Evolutionary conservation across 1,140 invertebrate species (phyloP), one percentile per base, ranked within the genome.

Genomic region (Aphelinus certus): DNA sequence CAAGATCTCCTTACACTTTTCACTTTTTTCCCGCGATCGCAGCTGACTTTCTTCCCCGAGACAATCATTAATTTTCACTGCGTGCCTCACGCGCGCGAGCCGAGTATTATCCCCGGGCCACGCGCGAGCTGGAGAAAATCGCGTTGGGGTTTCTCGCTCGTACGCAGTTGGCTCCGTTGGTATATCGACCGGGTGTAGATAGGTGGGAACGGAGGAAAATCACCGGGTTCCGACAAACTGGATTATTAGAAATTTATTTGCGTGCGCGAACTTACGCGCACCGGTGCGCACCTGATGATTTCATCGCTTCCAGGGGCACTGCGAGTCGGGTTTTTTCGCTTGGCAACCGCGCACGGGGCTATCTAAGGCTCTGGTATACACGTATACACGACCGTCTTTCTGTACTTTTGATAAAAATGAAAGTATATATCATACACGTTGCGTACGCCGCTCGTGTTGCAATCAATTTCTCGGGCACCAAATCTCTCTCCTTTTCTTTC

Each of bases 191-290:
- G 26, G 26, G 26, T 26, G 26, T 26, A 26, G 26, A 26, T 26
- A 26, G 26, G 26, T 26, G 26, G 26, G 26, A 0, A 26, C 26
- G 26, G 26, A 26, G 26, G 26, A 26, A 26, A 26, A 26, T 71
- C 55, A 26, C 53, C 58, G 45, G 10, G 7, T 26, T 58, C 58
- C 61, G 51, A 56, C 70, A 48, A 64, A 71, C 58, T 42, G 49
- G 61, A 64, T 63, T 71, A 47, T 64, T 47, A 43, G 47, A 71
- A 71, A 71, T 48, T 56, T 71, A 56, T 64, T 71, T 71, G 51
- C 49, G 2, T 48, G 56, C 3, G 4, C 26, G 10, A 3, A 57
- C 26, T 57, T 26, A 26, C 26, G 26, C 26, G 26, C 26, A 26
- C 26, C 26, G 26, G 26, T 26, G 26, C 26, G 26, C 26, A 26